Conservation (phyloP, 1,140 invertebrate genomes). For the Nephotettix cincticeps region DNA sequence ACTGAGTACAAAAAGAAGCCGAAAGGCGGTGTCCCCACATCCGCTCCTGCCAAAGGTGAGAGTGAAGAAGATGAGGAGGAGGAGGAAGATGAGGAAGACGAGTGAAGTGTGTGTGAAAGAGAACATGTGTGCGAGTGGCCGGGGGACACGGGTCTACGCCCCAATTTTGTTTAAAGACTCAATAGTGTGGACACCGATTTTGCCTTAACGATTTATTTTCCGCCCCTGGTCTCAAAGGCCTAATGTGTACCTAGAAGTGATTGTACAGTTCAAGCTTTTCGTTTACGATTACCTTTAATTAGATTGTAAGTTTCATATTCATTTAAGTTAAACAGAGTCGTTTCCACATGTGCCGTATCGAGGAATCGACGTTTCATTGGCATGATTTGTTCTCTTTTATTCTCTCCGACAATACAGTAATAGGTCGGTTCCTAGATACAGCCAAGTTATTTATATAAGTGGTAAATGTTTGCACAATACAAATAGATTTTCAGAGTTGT, state of each 20-base stretch:
- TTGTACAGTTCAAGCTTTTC: not conserved
- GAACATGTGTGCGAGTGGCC: not conserved
- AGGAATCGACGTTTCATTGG: no score
- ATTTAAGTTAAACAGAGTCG: not conserved
- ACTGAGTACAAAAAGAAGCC: conserved; percentile 78
- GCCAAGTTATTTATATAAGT: conserved; percentile 9
- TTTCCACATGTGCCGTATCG: no score
- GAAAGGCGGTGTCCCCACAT: conserved; percentile 52
- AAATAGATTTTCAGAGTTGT: not conserved
- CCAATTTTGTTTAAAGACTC: not conserved
- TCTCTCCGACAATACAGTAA: not conserved
- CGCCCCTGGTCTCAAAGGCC: not conserved
- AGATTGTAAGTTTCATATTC: not conserved
- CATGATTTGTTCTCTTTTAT: no score
- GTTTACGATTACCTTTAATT: conserved; percentile 1
- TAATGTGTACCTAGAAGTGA: not conserved
- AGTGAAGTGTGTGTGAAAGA: conserved; percentile 22
- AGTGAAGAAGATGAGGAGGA: conserved; percentile 58
- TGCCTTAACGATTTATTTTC: conserved; percentile 2
- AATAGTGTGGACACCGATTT: conserved; percentile 5
- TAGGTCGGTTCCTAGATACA: not conserved
- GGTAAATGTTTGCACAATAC: not conserved
- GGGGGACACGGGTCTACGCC: not conserved
- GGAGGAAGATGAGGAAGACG: conserved; percentile 45
- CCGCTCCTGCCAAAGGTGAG: conserved; percentile 52